These are phyloP conservation scores for Ibidorhyncha struthersii DNA, from an alignment of 2,113 vertebrate species.

Conservation along the genomic window DNA sequence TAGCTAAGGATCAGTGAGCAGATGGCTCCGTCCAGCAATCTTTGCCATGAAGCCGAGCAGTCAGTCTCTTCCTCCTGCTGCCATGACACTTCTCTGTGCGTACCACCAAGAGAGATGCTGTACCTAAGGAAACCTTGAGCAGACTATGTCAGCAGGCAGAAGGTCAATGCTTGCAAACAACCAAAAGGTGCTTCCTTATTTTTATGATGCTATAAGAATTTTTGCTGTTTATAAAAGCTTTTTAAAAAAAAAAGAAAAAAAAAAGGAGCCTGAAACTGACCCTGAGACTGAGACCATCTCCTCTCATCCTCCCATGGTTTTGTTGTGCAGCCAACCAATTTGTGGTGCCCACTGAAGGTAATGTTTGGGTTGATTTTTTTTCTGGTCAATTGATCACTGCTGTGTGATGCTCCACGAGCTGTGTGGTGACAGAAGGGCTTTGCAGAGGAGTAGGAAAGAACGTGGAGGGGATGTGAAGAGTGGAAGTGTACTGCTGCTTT, in stretches of 20 bases:
- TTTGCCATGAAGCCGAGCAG: conserved; percentile 12
- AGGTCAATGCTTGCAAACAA: not conserved
- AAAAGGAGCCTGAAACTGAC: not conserved
- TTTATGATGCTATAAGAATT: not conserved
- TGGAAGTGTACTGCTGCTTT: not conserved
- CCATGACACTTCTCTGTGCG: not conserved
- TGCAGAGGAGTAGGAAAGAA: not conserved
- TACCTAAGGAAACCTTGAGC: not conserved
- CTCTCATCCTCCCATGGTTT: not conserved
- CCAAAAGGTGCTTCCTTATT: not conserved
- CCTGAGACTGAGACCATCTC: not conserved
- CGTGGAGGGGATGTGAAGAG: not conserved
- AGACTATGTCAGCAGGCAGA: not conserved
- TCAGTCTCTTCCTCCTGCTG: not conserved
- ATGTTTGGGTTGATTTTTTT: too few relatives aligned
- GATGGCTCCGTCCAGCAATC: not conserved
- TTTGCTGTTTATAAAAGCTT: not conserved
- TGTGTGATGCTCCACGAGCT: not conserved
- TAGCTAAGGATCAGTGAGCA: not conserved
- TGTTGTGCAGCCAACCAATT: not conserved
- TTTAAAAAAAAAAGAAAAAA: not conserved
- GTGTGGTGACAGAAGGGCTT: not conserved
- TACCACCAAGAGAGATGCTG: not conserved
- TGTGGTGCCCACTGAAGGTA: not conserved
- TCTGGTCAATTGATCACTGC: not conserved